Conservation (phyloP, 2,797 vertebrate species). For the Gambusia yucatana region DNA sequence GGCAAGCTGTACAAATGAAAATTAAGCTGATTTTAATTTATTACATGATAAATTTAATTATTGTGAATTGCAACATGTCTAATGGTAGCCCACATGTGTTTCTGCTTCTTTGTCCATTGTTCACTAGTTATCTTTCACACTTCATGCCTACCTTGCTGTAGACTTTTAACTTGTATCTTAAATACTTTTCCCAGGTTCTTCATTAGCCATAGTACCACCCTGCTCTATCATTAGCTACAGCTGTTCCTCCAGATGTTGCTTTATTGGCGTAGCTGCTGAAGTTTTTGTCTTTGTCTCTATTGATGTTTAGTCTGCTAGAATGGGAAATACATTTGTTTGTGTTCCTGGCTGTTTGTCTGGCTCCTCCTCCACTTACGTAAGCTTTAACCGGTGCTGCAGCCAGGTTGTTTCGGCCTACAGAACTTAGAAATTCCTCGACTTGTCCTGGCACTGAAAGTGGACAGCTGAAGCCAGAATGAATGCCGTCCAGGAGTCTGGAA, state of each 20-base stretch:
- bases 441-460: conserved; percentile 45
- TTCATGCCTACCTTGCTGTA: conserved; percentile 18
- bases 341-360: conserved; percentile 7
- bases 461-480: conserved; percentile 38
- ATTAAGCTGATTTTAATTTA: too few relatives aligned
- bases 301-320: conserved; percentile 62
- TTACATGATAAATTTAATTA: too few relatives aligned
- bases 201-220: conserved; percentile 33
- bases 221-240: conserved; percentile 54
- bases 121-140: conserved; percentile 18
- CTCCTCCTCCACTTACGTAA: conserved; percentile 47
- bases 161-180: conserved; percentile 38
- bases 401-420: conserved; percentile 39
- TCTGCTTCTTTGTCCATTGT: conserved; percentile 4
- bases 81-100: conserved; percentile 26
- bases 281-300: conserved; percentile 47
- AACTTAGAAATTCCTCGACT: conserved; percentile 59
- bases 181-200: conserved; percentile 34
- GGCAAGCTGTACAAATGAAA: too few relatives aligned
- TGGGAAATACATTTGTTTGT: conserved; percentile 40
- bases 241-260: conserved; percentile 37
- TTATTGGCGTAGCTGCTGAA: conserved; percentile 50
- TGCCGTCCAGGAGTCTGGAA: conserved; percentile 41
- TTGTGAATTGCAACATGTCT: too few relatives aligned
- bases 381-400: conserved; percentile 15